Conservation (phyloP, 2,888 invertebrate species). For the Eupeodes latifasciatus region DNA sequence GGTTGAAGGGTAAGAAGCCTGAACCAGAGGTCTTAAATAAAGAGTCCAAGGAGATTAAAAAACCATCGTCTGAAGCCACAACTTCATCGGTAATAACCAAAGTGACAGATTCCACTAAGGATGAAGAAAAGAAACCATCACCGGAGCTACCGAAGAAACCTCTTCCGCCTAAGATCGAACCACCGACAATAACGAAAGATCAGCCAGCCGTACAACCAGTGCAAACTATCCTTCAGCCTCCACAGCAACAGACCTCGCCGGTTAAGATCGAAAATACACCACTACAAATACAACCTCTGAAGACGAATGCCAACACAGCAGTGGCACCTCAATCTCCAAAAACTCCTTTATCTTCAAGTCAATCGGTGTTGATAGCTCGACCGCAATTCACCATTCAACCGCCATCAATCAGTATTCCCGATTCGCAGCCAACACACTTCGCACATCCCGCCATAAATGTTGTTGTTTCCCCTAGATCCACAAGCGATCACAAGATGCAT, state of each 20-base stretch:
- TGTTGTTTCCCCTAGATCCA: constrained; percentile 83
- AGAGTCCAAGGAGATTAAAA: constrained; percentile 35
- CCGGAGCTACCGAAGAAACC: constrained; percentile 82
- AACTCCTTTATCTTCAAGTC: constrained; percentile 34
- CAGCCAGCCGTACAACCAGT: constrained; percentile 82
- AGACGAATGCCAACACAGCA: constrained; percentile 77
- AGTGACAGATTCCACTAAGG: constrained; percentile 54
- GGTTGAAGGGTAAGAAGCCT: constrained; percentile 50
- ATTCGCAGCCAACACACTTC: constrained; percentile 81
- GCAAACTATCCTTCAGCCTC: constrained; percentile 80
- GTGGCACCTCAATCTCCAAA: constrained; percentile 83
- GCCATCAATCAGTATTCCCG: constrained; percentile 88
- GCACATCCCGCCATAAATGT: constrained; percentile 80
- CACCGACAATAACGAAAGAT: constrained; percentile 81
- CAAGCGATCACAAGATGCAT: constrained; percentile 81
- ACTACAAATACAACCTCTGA: constrained; percentile 43
- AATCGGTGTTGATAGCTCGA: constrained; percentile 60
- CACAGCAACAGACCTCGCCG: constrained; percentile 22
- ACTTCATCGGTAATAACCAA: constrained; percentile 81
- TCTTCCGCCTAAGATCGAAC: constrained; percentile 82
- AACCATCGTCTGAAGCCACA: not conserved
- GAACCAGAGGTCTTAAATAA: constrained; percentile 8
- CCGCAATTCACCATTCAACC: constrained; percentile 86
- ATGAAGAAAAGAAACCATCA: constrained; percentile 42
- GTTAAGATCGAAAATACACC: constrained; percentile 42